Evolutionary conservation across 2,888 invertebrate species (phyloP), one percentile per base, ranked within the genome.

Genomic region (Ferrisia virgata): DNA sequence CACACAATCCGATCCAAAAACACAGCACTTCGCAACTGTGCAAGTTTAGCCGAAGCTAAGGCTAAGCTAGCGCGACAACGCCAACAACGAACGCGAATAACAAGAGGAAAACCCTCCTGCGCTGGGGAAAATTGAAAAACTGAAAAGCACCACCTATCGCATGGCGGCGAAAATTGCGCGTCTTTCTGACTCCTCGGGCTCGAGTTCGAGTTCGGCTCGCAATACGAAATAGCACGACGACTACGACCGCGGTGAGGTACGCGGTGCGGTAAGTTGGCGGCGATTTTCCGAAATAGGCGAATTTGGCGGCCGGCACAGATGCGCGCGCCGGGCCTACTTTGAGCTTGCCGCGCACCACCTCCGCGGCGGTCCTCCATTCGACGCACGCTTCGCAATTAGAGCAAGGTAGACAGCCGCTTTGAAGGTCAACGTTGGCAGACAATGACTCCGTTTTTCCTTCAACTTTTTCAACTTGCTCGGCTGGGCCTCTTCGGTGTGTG

Each of bases 341-440:
- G 53, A 53, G 53, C 53, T 53, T 53, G 53, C 53, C 39, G 79
- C 81, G 81, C 47, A 13, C 58, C 81, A 36, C 81, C 25, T 33
- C 81, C 31, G 81, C 58, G 33, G 31, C 11, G 33, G 31, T 4
- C 9, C 36, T 28, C 40, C 15, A 58, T 53, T 33, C 33, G 33
- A 58, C 82, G 58, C 82, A 64, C 82, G 53, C 64, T 36, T 58
- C 36, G 36, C 58, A 82, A 64, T 82, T 82, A 58, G 82, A 82
- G 82, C 82, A 82, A 82, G 82, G 82, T 82, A 82, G 82, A 82
- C 82, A 82, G 82, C 82, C 82, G 82, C 64, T 82, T 36, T 82
- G 82, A 82, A 82, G 82, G 82, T 82, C 82, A 82, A 82, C 82
- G 82, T 58, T 82, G 82, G 64, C 82, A 82, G 82, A 82, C 82